phyloP scores from a whole-genome alignment of 2,113 vertebrate genomes.

The Pelmatolapia mariae region DNA sequence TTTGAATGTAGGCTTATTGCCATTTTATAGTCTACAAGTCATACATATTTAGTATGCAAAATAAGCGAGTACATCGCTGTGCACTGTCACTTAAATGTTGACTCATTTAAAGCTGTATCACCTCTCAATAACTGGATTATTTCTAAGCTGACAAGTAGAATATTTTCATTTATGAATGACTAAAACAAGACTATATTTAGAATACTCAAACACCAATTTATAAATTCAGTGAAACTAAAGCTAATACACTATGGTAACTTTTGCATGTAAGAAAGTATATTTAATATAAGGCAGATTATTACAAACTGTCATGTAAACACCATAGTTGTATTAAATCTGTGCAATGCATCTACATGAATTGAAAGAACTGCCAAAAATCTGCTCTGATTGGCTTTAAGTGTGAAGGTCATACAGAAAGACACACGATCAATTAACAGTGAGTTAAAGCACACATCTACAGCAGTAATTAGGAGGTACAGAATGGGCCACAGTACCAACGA shows the following conservation, averaged over 20 bases:
- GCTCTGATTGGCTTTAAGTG: neutral
- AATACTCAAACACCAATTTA: neutral
- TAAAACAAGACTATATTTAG: neutral
- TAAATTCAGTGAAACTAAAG: neutral
- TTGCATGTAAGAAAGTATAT: neutral
- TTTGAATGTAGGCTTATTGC: neutral
- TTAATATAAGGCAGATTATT: neutral
- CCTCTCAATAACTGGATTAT: neutral
- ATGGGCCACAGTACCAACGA: neutral
- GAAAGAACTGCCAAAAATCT: neutral
- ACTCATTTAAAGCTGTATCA: neutral
- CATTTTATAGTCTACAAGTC: neutral
- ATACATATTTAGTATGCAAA: neutral
- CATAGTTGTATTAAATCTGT: neutral
- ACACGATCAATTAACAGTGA: accelerated
- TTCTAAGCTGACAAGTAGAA: neutral
- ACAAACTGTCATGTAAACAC: neutral
- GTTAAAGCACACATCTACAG: neutral
- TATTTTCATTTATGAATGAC: neutral
- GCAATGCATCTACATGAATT: neutral
- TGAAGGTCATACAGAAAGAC: neutral
- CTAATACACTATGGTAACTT: neutral
- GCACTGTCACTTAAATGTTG: neutral
- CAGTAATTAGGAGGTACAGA: neutral
- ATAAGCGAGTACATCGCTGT: neutral